Evolutionary conservation across 2,797 vertebrate species (phyloP).

Genomic region (Pantherophis vulpinus): DNA sequence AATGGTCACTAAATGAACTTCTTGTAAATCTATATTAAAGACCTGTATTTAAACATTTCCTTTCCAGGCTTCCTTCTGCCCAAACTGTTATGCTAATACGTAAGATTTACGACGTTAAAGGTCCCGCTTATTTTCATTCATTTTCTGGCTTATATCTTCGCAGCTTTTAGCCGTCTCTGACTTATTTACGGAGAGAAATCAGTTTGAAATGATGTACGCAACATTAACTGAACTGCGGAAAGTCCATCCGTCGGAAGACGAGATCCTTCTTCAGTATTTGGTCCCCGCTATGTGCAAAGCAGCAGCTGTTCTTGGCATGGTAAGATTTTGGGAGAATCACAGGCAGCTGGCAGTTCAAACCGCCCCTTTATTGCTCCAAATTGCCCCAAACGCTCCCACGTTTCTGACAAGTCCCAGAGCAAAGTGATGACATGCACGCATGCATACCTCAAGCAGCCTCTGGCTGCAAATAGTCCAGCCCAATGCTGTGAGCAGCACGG

Average conservation of each 20-base stretch:
- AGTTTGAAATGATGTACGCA: slow-evolving; percentile 98
- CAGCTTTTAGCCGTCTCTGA: slow-evolving; percentile 97
- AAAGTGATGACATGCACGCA: too few relatives aligned
- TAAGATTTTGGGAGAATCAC: slow-evolving; percentile 62
- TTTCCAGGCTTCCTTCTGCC: background rate
- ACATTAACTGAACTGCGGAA: slow-evolving; percentile 90
- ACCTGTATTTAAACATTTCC: background rate
- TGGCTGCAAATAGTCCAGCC: too few relatives aligned
- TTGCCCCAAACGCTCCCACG: too few relatives aligned
- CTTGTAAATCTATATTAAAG: too few relatives aligned
- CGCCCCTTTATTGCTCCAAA: too few relatives aligned
- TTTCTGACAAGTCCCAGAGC: too few relatives aligned
- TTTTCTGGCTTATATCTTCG: background rate
- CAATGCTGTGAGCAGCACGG: too few relatives aligned
- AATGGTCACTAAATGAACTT: too few relatives aligned
- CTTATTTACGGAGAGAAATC: slow-evolving; percentile 96
- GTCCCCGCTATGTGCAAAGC: slow-evolving; percentile 97
- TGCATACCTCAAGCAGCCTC: too few relatives aligned
- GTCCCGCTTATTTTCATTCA: background rate
- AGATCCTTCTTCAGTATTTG: slow-evolving; percentile 95
- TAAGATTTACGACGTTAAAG: background rate
- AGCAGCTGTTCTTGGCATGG: slow-evolving; percentile 96
- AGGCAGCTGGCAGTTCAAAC: too few relatives aligned
- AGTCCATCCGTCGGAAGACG: slow-evolving; percentile 92
- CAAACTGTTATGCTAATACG: background rate